Conservation (phyloP, 2,888 invertebrate genomes). For the Orthosia gothica region DNA sequence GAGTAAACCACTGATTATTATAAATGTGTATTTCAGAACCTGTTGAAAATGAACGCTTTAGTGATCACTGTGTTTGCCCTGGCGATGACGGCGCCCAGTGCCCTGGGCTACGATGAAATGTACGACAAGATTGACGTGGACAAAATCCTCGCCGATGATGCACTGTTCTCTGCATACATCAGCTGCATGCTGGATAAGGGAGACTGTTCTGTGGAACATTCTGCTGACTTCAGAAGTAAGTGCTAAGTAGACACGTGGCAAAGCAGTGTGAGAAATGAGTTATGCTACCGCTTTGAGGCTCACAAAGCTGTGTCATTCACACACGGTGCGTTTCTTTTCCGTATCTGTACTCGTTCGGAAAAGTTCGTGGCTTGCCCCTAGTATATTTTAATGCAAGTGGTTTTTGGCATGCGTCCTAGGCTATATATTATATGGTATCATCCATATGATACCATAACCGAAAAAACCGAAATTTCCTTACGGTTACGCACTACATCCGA, state of each 20-base stretch:
- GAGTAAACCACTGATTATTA: neutral
- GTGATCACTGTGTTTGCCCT: conserved; percentile 69
- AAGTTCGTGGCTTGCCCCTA: too few relatives aligned
- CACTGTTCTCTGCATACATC: conserved; percentile 77
- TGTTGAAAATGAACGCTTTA: conserved; percentile 70
- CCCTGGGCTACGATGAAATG: conserved; percentile 81
- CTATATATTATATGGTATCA: too few relatives aligned
- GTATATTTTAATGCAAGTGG: neutral
- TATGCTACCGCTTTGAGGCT: too few relatives aligned
- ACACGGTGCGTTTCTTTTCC: too few relatives aligned
- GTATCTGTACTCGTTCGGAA: too few relatives aligned
- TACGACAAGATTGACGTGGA: conserved; percentile 85
- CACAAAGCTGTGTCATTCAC: too few relatives aligned
- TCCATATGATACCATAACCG: neutral
- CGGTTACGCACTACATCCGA: too few relatives aligned
- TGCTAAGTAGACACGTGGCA: neutral
- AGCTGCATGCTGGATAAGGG: conserved; percentile 85
- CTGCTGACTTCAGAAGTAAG: conserved; percentile 83
- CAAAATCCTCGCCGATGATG: conserved; percentile 81
- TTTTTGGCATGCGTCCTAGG: neutral
- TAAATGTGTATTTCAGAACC: conserved; percentile 24
- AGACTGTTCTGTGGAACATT: conserved; percentile 79
- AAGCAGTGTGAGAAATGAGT: too few relatives aligned
- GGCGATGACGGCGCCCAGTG: conserved; percentile 68
- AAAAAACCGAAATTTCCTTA: too few relatives aligned